Conservation (phyloP, 2,113 vertebrate genomes). For the Eonycteris spelaea region DNA sequence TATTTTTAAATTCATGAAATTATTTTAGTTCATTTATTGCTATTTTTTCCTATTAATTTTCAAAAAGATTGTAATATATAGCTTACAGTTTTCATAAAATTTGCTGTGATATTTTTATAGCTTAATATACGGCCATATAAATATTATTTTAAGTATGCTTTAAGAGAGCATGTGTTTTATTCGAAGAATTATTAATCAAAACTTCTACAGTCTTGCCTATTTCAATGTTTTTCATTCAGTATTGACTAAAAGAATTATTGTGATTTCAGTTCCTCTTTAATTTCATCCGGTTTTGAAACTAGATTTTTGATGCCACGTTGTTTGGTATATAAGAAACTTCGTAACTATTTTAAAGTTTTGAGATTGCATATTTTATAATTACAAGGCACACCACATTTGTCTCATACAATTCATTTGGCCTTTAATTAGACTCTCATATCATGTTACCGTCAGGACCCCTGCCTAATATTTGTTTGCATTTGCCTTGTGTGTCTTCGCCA, state of each 20-base stretch:
- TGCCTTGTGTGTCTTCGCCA: background rate
- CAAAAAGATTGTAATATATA: background rate
- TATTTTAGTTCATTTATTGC: background rate
- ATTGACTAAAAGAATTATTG: background rate
- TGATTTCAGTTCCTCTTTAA: background rate
- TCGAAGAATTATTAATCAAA: background rate
- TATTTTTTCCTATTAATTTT: background rate
- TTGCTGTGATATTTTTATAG: background rate
- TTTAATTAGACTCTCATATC: background rate
- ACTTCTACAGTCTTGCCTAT: background rate
- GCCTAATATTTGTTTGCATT: slow-evolving; percentile 1
- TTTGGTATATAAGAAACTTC: background rate
- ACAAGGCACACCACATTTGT: background rate
- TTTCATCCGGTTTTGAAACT: background rate
- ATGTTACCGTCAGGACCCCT: background rate
- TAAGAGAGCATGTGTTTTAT: background rate
- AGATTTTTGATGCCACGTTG: background rate
- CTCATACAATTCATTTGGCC: background rate
- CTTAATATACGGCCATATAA: background rate
- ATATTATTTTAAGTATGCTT: background rate
- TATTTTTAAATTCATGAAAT: background rate
- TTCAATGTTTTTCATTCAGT: background rate
- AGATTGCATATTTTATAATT: background rate
- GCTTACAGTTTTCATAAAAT: background rate
- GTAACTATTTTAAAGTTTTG: background rate